Evolutionary conservation across 2,797 vertebrate species (phyloP).

Genomic region (Dermochelys coriacea): DNA sequence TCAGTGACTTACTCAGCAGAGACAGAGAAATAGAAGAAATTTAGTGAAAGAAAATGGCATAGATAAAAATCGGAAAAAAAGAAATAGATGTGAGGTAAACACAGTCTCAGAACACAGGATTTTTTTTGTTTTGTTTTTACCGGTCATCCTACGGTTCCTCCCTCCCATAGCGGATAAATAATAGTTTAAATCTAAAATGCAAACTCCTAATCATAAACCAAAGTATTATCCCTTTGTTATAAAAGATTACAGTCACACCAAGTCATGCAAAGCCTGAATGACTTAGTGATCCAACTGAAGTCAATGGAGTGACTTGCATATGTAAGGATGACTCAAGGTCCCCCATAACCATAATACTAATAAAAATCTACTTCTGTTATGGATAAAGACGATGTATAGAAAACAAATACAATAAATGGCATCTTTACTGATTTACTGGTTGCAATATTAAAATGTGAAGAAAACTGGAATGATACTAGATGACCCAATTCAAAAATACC

Average conservation of each 20-base stretch:
- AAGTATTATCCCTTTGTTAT: neutral
- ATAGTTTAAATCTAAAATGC: neutral
- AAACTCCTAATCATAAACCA: neutral
- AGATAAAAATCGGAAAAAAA: neutral
- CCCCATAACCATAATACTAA: neutral
- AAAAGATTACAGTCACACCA: neutral
- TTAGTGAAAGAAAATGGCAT: neutral
- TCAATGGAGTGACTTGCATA: neutral
- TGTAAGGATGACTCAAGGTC: neutral
- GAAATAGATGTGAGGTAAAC: neutral
- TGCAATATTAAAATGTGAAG: neutral
- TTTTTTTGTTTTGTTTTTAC: neutral
- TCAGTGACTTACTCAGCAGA: neutral
- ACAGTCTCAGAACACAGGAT: neutral
- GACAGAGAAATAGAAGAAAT: neutral
- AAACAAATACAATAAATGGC: neutral
- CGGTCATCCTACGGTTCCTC: neutral
- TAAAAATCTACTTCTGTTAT: neutral
- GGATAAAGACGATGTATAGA: neutral
- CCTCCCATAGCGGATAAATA: neutral
- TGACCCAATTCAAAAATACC: neutral
- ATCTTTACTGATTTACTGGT: neutral
- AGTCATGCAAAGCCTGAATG: neutral
- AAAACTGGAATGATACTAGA: neutral
- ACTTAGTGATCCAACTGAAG: rapidly evolving